Conservation (phyloP, 1,140 invertebrate species). For the Drosophila auraria region DNA sequence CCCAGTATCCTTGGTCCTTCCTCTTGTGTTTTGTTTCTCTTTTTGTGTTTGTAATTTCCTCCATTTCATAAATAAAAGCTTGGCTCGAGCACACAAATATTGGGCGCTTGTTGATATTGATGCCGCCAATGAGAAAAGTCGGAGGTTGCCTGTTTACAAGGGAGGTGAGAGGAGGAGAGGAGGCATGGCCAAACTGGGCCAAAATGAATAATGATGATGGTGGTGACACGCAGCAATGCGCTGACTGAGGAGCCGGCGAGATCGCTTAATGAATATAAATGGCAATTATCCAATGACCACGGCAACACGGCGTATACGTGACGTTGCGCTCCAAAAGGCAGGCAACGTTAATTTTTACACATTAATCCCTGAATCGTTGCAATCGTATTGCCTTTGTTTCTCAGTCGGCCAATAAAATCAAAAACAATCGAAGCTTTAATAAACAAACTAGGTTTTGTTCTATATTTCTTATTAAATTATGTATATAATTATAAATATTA, state of each 20-base stretch:
- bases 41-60: slow-evolving; percentile 72
- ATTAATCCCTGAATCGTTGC: background rate
- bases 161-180: background rate
- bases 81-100: slow-evolving; percentile 67
- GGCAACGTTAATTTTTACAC: slow-evolving; percentile 43
- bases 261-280: slow-evolving; percentile 79
- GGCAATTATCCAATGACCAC: slow-evolving; percentile 66
- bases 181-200: slow-evolving; percentile 5
- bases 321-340: slow-evolving; percentile 37
- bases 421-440: background rate
- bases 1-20: slow-evolving; percentile 28
- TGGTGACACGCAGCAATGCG: slow-evolving; percentile 63
- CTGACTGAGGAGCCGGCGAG: slow-evolving; percentile 42
- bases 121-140: slow-evolving; percentile 45
- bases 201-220: slow-evolving; percentile 81
- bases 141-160: background rate
- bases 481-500: no score
- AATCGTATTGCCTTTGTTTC: background rate
- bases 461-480: no score
- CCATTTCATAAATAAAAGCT: slow-evolving; percentile 79
- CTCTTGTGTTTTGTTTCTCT: slow-evolving; percentile 4
- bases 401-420: background rate
- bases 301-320: slow-evolving; percentile 55
- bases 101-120: slow-evolving; percentile 79
- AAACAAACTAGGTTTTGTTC: background rate